A percentile compares a stretch with the other conserved stretches of the same genome.
Conservation (phyloP, 1,140 invertebrate species). For the Heliconius hewitsoni region DNA sequence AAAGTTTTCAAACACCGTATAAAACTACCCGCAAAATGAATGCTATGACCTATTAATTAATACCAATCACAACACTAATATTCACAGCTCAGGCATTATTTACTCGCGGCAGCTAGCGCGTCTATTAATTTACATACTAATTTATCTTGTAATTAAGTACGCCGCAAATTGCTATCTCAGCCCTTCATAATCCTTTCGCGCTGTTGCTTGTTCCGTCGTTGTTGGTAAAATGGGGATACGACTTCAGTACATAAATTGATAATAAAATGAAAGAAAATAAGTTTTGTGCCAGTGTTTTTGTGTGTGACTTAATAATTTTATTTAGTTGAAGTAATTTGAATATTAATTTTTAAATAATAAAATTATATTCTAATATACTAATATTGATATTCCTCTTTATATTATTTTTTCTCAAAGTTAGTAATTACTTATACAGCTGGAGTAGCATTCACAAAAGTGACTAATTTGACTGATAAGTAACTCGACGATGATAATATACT, state of each 20-base stretch:
- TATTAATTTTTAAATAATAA: no score
- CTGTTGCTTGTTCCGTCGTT: slow-evolving; percentile 51
- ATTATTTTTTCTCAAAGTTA: no score
- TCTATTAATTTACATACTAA: slow-evolving; percentile 79
- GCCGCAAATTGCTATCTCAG: slow-evolving; percentile 79
- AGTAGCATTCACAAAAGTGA: no score
- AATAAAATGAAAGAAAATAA: neutral
- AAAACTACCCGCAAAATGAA: neutral
- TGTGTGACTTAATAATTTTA: no score
- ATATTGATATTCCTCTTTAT: no score
- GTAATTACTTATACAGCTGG: no score
- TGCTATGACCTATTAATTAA: slow-evolving; percentile 10
- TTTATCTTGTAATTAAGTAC: slow-evolving; percentile 80
- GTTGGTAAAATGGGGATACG: neutral
- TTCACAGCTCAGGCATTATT: slow-evolving; percentile 30
- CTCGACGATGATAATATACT: no score
- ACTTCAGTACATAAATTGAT: neutral
- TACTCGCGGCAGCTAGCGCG: slow-evolving; percentile 42
- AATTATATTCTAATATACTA: no score
- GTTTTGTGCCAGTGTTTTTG: neutral
- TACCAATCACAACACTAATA: slow-evolving; percentile 20
- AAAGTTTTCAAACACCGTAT: neutral
- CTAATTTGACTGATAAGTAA: no score
- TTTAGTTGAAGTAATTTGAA: no score
- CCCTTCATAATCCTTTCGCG: slow-evolving; percentile 78